Percentiles rank a stretch among this genome's conserved stretches.
phyloP scores from a whole-genome alignment of 2,888 invertebrate genomes.

The Campoletis raptor region DNA sequence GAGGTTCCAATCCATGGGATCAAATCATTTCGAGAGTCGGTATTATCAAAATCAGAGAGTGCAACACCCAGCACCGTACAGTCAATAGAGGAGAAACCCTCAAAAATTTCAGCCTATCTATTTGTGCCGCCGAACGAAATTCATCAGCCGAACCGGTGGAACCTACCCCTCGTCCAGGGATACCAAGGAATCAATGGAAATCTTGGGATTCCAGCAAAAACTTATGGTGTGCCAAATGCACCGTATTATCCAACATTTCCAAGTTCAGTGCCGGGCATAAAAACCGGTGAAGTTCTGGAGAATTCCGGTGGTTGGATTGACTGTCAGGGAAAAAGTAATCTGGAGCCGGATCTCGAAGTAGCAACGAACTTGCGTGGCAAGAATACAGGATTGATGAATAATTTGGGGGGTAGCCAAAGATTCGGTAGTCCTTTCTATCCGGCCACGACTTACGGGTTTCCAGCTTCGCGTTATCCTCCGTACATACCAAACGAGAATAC shows the following conservation, averaged over 20 bases:
- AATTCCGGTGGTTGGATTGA: constrained; percentile 29
- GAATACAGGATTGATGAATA: constrained; percentile 32
- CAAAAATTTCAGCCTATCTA: constrained; percentile 67
- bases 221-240: constrained; percentile 63
- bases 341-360: constrained; percentile 47
- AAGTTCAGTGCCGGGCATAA: constrained; percentile 30
- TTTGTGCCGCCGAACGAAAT: constrained; percentile 62
- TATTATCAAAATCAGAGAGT: constrained; percentile 10
- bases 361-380: constrained; percentile 38
- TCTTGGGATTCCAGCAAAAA: constrained; percentile 53
- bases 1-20: constrained; percentile 39
- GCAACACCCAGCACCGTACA: constrained; percentile 40
- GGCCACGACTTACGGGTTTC: constrained; percentile 58
- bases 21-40: constrained; percentile 40
- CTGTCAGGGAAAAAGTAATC: constrained; percentile 53
- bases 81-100: constrained; percentile 9
- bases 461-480: constrained; percentile 49
- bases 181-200: constrained; percentile 46
- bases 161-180: constrained; percentile 2
- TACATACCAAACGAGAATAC: constrained; percentile 35
- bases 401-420: constrained; percentile 13
- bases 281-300: constrained; percentile 65
- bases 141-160: constrained; percentile 29
- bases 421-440: constrained; percentile 48
- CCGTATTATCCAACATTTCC: constrained; percentile 37